Evolutionary conservation across 2,888 invertebrate species (phyloP).

Genomic region (Oligia fasciuncula): DNA sequence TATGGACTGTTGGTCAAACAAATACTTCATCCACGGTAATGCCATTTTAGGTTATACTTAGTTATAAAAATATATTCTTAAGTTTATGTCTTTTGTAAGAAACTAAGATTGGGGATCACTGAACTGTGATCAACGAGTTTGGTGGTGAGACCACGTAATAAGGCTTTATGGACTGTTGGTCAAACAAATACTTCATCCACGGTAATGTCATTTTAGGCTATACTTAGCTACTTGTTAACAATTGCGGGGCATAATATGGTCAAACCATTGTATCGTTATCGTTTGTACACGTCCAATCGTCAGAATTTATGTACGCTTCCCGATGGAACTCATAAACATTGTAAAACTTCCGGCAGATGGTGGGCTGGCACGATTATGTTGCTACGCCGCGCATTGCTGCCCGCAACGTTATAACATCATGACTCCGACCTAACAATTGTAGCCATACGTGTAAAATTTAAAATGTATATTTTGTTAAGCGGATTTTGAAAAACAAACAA

Average conservation of each 20-base stretch:
- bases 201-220: conserved; percentile 32
- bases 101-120: conserved; percentile 14
- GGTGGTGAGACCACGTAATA: background rate
- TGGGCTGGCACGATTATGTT: conserved; percentile 83
- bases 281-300: conserved; percentile 81
- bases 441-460: conserved; percentile 74
- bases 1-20: too few relatives aligned
- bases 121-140: background rate
- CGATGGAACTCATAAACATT: conserved; percentile 88
- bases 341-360: conserved; percentile 89
- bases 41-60: too few relatives aligned
- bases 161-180: conserved; percentile 1
- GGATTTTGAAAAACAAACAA: conserved; percentile 73
- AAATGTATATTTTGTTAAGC: conserved; percentile 76
- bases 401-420: conserved; percentile 69
- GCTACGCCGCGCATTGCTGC: conserved; percentile 62
- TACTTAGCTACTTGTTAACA: conserved; percentile 67
- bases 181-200: conserved; percentile 9
- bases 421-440: conserved; percentile 73
- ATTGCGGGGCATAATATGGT: conserved; percentile 77
- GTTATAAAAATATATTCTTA: conserved; percentile 50
- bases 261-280: conserved; percentile 82
- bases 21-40: too few relatives aligned
- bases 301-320: conserved; percentile 86
- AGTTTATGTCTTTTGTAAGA: conserved; percentile 46